phyloP scores from a whole-genome alignment of 30 jellyfish, hydroid and myxozoan genomes.

The Aurelia sp. region DNA sequence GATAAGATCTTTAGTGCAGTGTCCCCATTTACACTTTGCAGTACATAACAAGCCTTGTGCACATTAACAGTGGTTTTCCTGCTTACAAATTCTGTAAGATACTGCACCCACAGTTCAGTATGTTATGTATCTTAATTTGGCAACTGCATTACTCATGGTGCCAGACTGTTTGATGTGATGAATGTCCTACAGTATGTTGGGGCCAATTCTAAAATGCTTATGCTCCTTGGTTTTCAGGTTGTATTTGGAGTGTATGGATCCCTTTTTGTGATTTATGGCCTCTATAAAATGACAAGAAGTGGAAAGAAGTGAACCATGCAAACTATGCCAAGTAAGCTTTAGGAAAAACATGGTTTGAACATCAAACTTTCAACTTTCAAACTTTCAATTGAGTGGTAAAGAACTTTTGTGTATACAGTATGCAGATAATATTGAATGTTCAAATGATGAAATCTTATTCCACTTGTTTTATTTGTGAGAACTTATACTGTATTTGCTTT shows the following conservation, averaged over 20 bases:
- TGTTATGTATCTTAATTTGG: no score
- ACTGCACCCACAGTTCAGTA: neutral
- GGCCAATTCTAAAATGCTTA: neutral
- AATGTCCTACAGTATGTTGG: neutral
- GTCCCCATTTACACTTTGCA: neutral
- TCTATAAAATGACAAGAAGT: slow-evolving; percentile 54
- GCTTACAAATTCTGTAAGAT: neutral
- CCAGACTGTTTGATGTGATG: neutral
- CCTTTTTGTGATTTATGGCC: slow-evolving; percentile 58
- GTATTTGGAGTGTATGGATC: slow-evolving; percentile 76
- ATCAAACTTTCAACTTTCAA: no score
- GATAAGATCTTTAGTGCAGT: no score
- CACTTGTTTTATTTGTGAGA: no score
- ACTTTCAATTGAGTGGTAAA: no score
- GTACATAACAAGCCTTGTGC: neutral
- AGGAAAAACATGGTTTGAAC: no score
- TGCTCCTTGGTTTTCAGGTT: slow-evolving; percentile 31
- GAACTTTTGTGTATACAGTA: no score
- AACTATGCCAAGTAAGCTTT: neutral
- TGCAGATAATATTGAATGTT: no score
- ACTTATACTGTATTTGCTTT: no score
- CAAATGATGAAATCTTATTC: no score
- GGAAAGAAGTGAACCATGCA: slow-evolving; percentile 19
- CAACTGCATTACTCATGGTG: no score
- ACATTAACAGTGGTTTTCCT: no score